Conservation (phyloP, 2,888 invertebrate genomes). For the Rhynchonema sp. region DNA sequence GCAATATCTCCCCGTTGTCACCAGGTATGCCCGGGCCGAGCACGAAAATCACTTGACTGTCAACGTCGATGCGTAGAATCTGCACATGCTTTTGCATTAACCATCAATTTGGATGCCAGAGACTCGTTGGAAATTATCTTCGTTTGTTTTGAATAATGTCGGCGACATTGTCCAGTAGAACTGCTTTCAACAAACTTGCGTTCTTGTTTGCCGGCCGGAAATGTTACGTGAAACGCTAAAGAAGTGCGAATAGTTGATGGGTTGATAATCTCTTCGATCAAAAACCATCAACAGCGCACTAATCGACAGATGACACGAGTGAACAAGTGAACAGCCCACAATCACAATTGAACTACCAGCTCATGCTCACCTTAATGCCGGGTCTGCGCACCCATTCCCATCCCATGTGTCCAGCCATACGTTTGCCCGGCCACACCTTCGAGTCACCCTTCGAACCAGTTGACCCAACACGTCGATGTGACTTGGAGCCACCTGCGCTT, state of each 20-base stretch:
- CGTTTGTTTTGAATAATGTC: too few species aligned
- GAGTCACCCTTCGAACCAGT: slow-evolving; percentile 42
- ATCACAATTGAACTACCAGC: too few species aligned
- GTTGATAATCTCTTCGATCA: not conserved
- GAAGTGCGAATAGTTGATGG: too few species aligned
- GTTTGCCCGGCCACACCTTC: slow-evolving; percentile 72
- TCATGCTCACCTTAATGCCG: slow-evolving; percentile 46
- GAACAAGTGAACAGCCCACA: too few species aligned
- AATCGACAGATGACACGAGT: too few species aligned
- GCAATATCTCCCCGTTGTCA: slow-evolving; percentile 41
- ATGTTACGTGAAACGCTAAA: too few species aligned
- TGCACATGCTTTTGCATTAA: too few species aligned
- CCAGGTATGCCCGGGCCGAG: slow-evolving; percentile 62
- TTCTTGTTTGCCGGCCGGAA: too few species aligned
- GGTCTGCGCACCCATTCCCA: slow-evolving; percentile 39
- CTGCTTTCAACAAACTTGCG: too few species aligned
- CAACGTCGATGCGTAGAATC: slow-evolving; percentile 78
- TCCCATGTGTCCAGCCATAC: slow-evolving; percentile 94
- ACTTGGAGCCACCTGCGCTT: slow-evolving; percentile 78
- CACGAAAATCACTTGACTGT: slow-evolving; percentile 76
- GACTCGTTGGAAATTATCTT: too few species aligned
- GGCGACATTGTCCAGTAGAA: too few species aligned
- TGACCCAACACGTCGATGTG: slow-evolving; percentile 69
- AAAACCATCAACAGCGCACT: not conserved
- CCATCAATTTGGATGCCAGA: too few species aligned